phyloP scores from a whole-genome alignment of 2,113 vertebrate species.

The Tauraco erythrolophus region DNA sequence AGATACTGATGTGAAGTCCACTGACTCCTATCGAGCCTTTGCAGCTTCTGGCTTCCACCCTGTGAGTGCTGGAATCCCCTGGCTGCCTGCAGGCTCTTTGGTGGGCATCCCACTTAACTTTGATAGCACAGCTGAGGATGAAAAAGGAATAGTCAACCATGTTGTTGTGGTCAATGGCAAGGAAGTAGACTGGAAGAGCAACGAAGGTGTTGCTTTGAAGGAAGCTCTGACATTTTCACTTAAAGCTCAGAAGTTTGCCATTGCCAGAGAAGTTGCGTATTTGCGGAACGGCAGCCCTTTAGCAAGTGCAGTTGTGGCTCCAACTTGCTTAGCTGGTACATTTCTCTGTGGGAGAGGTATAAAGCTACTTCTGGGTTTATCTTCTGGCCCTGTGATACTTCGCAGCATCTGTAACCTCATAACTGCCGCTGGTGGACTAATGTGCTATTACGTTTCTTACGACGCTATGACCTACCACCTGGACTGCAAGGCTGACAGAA shows the following conservation, averaged over 20 bases:
- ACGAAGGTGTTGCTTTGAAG: constrained; percentile 75
- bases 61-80: constrained; percentile 87
- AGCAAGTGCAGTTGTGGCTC: constrained; percentile 79
- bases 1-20: constrained; percentile 72
- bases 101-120: constrained; percentile 91
- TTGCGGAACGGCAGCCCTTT: constrained; percentile 77
- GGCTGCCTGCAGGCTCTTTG: constrained; percentile 83
- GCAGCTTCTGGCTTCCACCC: constrained; percentile 90
- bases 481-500: constrained; percentile 84
- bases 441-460: constrained; percentile 78
- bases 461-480: constrained; percentile 83
- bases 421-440: constrained; percentile 73
- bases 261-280: constrained; percentile 87
- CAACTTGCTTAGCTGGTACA: constrained; percentile 82
- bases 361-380: constrained; percentile 85
- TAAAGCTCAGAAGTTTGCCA: constrained; percentile 87
- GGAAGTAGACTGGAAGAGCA: constrained; percentile 84
- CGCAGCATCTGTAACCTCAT: constrained; percentile 77
- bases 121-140: constrained; percentile 74
- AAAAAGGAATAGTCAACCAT: constrained; percentile 76
- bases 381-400: constrained; percentile 72
- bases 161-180: constrained; percentile 82
- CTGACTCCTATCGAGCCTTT: constrained; percentile 80
- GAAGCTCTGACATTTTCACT: constrained; percentile 84
- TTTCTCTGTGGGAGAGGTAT: constrained; percentile 79